phyloP scores from a whole-genome alignment of 1,140 invertebrate genomes.

The Neotoxoptera formosana region DNA sequence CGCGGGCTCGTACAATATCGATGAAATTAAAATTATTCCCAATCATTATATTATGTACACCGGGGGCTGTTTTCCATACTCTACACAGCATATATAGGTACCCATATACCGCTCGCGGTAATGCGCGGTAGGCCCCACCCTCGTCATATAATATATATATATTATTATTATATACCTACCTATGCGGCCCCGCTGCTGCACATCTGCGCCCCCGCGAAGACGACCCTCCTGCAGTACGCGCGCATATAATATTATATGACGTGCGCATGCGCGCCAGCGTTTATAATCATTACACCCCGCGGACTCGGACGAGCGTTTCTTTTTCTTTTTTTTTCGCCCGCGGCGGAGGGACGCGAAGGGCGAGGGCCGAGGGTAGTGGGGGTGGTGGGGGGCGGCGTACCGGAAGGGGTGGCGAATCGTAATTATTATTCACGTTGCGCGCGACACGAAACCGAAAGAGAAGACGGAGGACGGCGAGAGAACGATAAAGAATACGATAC shows the following conservation, averaged over 20 bases:
- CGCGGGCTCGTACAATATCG: conserved; percentile 9
- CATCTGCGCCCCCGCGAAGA: conserved; percentile 14
- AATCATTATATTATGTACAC: conserved; percentile 49
- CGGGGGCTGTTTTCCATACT: not conserved
- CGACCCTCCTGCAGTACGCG: not conserved
- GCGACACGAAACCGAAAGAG: not conserved
- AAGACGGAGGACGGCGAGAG: not conserved
- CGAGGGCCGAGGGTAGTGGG: too few species aligned
- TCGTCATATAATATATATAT: not conserved
- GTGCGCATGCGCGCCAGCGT: not conserved
- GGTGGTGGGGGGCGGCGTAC: too few species aligned
- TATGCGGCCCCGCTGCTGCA: not conserved
- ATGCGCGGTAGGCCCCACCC: conserved; percentile 12
- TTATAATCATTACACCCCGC: conserved; percentile 22
- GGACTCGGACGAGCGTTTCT: not conserved
- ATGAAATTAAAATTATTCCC: conserved; percentile 54
- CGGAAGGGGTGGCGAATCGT: conserved; percentile 11
- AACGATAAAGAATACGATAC: not conserved
- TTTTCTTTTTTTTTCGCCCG: not conserved
- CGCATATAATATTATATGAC: too few species aligned
- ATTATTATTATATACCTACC: conserved; percentile 19
- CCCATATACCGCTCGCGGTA: not conserved
- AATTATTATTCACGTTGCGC: conserved; percentile 57
- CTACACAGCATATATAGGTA: not conserved
- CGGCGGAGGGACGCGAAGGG: too few species aligned